Conservation (phyloP, 2,113 vertebrate genomes). For the Microcebus lehilahytsara region DNA sequence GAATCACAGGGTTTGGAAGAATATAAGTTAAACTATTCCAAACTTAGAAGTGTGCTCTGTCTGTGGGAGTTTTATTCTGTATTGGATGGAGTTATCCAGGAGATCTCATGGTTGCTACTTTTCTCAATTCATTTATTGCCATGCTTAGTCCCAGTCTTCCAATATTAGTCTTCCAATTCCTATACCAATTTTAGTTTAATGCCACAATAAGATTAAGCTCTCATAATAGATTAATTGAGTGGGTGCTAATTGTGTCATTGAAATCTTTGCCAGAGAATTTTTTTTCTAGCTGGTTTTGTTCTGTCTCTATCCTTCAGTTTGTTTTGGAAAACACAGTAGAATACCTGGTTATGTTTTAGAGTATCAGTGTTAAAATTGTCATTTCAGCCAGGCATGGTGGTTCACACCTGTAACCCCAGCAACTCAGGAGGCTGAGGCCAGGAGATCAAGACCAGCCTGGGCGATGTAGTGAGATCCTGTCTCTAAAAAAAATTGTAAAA, state of each 20-base stretch:
- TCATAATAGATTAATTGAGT: conserved; percentile 69
- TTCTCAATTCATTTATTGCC: conserved; percentile 45
- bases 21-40: conserved; percentile 38
- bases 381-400: background rate
- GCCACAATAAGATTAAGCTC: conserved; percentile 53
- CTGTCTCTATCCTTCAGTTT: background rate
- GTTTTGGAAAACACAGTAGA: conserved; percentile 20
- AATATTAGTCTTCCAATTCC: no score
- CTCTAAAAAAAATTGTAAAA: no score
- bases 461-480: no score
- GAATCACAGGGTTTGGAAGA: conserved; percentile 50
- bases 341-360: conserved; percentile 34
- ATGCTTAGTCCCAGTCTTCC: conserved; percentile 32
- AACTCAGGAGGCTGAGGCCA: no score
- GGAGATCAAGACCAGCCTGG: no score
- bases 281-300: conserved; percentile 60
- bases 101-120: conserved; percentile 34
- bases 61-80: conserved; percentile 12
- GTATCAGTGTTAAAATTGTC: conserved; percentile 23
- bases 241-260: conserved; percentile 48
- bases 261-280: conserved; percentile 54
- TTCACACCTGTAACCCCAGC: no score
- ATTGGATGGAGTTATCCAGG: background rate
- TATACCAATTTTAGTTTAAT: conserved; percentile 52
- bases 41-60: background rate